A percentile compares a stretch with the other conserved stretches of the same genome.
Conservation (phyloP, 1,140 invertebrate genomes). For the Anoplolepis gracilipes region DNA sequence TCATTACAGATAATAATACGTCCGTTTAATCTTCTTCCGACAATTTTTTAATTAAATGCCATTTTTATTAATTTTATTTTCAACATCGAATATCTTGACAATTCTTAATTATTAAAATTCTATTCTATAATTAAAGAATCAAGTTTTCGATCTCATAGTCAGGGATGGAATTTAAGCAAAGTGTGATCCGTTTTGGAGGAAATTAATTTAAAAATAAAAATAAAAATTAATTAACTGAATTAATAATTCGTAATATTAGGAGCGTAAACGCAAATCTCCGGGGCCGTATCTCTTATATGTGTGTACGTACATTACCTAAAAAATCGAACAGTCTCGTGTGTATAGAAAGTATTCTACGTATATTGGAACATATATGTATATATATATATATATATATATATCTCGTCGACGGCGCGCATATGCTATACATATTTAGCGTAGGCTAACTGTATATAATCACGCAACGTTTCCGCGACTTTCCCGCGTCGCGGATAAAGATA, state of each 20-base stretch:
- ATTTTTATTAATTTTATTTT: neutral
- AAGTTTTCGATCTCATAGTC: neutral
- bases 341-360: slow-evolving; percentile 71
- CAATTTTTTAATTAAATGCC: neutral
- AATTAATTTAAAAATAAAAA: too few species aligned
- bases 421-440: slow-evolving; percentile 22
- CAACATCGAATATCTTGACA: neutral
- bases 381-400: too few species aligned
- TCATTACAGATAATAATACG: too few species aligned
- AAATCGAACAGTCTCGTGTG: slow-evolving; percentile 45
- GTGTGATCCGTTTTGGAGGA: too few species aligned
- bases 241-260: neutral
- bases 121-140: neutral
- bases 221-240: too few species aligned
- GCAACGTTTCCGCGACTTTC: slow-evolving; percentile 49
- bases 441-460: slow-evolving; percentile 66
- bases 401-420: slow-evolving; percentile 55
- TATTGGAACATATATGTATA: slow-evolving; percentile 49
- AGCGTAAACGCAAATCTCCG: slow-evolving; percentile 18
- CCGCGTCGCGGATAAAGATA: slow-evolving; percentile 42
- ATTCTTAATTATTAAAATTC: neutral
- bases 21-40: neutral
- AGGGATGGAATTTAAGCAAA: neutral
- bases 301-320: slow-evolving; percentile 29
- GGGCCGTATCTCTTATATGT: neutral